Conservation (phyloP, 2,888 invertebrate species). For the Sphinx pinastri region DNA sequence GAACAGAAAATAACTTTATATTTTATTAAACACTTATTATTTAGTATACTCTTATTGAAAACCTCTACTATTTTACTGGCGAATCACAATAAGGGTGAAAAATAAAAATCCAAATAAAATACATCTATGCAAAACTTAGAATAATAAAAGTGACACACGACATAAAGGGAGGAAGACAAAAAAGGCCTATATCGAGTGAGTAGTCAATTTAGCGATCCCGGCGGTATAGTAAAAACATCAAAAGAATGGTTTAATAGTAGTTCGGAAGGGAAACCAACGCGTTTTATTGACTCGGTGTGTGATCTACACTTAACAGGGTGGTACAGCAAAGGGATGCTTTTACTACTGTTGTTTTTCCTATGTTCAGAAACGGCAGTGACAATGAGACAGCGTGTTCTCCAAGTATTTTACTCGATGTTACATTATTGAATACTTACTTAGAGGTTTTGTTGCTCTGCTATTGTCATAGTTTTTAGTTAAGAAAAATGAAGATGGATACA, state of each 20-base stretch:
- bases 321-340: slow-evolving; percentile 27
- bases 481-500: background rate
- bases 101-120: background rate
- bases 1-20: background rate
- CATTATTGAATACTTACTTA: too few relatives aligned
- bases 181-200: slow-evolving; percentile 6
- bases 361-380: background rate
- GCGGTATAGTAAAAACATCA: slow-evolving; percentile 67
- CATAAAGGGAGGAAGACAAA: slow-evolving; percentile 13
- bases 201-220: slow-evolving; percentile 44
- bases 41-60: background rate
- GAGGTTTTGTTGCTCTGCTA: too few relatives aligned
- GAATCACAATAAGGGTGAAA: background rate
- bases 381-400: background rate
- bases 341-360: slow-evolving; percentile 12
- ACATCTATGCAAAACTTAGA: slow-evolving; percentile 12
- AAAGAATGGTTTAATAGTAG: slow-evolving; percentile 60
- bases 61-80: too few relatives aligned
- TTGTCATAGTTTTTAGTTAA: too few relatives aligned
- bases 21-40: background rate
- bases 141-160: slow-evolving; percentile 12
- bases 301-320: slow-evolving; percentile 52
- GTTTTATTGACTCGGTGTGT: slow-evolving; percentile 67
- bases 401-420: too few relatives aligned
- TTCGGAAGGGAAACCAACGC: slow-evolving; percentile 57